phyloP scores from a whole-genome alignment of 2,888 invertebrate genomes.

The Rhagophthalmus giganteus region DNA sequence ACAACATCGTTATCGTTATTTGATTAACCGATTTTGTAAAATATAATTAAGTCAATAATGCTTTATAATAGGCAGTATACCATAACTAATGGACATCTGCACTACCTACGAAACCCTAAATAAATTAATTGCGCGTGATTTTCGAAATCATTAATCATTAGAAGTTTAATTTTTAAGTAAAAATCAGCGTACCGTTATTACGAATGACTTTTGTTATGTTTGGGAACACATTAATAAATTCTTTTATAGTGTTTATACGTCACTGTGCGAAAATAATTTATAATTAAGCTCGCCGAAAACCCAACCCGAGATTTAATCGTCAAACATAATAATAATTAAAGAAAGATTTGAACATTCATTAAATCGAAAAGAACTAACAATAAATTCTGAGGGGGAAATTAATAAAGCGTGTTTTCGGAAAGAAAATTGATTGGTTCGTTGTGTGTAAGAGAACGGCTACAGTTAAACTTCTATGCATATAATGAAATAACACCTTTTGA shows the following conservation, averaged over 20 bases:
- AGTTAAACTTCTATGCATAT: neutral
- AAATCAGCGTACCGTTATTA: slow-evolving; percentile 27
- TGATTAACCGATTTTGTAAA: neutral
- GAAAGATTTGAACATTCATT: neutral
- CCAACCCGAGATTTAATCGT: no score
- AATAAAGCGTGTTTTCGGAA: no score
- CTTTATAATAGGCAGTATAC: slow-evolving; percentile 7
- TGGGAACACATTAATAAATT: slow-evolving; percentile 18
- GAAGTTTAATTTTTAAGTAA: slow-evolving; percentile 27
- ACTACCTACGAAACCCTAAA: slow-evolving; percentile 17
- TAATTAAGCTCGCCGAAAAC: slow-evolving; percentile 3
- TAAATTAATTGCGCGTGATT: slow-evolving; percentile 28
- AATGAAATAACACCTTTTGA: no score
- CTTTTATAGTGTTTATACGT: slow-evolving; percentile 3
- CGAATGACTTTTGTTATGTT: slow-evolving; percentile 24
- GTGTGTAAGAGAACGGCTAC: no score
- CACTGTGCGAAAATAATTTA: slow-evolving; percentile 13
- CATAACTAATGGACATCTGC: slow-evolving; percentile 24
- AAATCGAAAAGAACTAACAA: neutral
- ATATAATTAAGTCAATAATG: slow-evolving; percentile 15
- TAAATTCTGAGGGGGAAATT: no score
- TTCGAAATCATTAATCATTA: slow-evolving; percentile 27
- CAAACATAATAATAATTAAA: no score
- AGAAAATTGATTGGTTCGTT: no score
- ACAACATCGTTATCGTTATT: no score